Base-by-base conservation (phyloP, 2,888 invertebrate species). In the Rhingia rostrata region DNA sequence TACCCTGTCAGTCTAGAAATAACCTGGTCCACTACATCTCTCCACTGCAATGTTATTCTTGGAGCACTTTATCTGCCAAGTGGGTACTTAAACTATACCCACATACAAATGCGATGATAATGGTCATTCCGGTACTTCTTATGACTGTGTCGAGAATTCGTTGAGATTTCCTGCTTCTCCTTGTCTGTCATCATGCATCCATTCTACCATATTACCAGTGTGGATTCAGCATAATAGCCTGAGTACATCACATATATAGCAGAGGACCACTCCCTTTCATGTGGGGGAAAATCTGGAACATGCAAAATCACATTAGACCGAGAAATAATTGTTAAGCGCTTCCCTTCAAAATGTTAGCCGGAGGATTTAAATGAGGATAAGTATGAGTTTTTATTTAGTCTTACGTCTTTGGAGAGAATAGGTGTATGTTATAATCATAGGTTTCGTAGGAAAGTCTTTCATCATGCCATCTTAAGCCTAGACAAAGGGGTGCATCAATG, bases 131-230 rank as follows among this genome's bases (percentile, higher is more conserved):
- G 60, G 60, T 69, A 61, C 67, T 43, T 30, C 51, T 14, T 63
- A 63, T 67, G 58, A 75, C 53, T 64, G 51, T 49, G 66, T 41
- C 47, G 49, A 41, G 64, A 51, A 56, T 74, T 22, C 32, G 35
- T 9, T 70, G 49, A 58, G 56, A 78, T 78, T 63, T 78, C 70
- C 78, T 70, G 63, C 58, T 70, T 64, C 58, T 35, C 49, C 43
- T 51, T 58, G 70, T 58, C 67, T 67, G 60, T 53, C 74, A 74
- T 66, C 74, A 32, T 49, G 63, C 61, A 43, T 41, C 61, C 69
- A 69, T 14, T 70, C 63, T 12, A 33, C 47, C 54, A 45, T 53
- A 63, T 70, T 9, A 33, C 47, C 54, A 45, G 37, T 69, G 61
- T 77, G 39, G 12, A 51, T 66, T 58, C 47, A 32, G 2, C 54